Conservation (phyloP, 2,797 vertebrate species). For the Kryptopterus vitreolus region DNA sequence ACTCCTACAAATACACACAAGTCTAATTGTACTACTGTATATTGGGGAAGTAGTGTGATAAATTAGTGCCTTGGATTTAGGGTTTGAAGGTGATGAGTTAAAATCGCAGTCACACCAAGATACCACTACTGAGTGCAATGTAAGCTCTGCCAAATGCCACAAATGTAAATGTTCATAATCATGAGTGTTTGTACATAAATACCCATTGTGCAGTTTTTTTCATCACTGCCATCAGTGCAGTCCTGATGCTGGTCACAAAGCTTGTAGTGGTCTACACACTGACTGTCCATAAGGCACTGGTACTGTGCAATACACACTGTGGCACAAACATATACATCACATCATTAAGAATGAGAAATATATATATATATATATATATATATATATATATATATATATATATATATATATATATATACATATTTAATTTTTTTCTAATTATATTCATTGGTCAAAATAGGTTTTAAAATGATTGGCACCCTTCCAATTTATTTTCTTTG, state of each 20-base stretch:
- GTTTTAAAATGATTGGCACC: not conserved
- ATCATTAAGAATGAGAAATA: not conserved
- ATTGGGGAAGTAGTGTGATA: too few species aligned
- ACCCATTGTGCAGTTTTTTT: slow-evolving; percentile 82
- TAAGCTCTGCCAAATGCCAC: too few species aligned
- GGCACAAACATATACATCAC: not conserved
- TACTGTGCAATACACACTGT: slow-evolving; percentile 86
- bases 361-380: too few species aligned
- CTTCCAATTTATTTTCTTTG: not conserved
- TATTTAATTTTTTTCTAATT: too few species aligned
- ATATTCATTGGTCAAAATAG: not conserved
- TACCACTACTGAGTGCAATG: too few species aligned
- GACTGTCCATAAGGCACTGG: slow-evolving; percentile 83
- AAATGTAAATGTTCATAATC: too few species aligned
- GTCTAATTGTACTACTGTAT: too few species aligned
- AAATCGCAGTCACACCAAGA: too few species aligned
- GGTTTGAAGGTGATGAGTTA: too few species aligned
- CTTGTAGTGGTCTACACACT: slow-evolving; percentile 82
- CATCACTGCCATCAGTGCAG: slow-evolving; percentile 80
- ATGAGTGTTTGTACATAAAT: slow-evolving; percentile 41
- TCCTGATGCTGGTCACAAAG: slow-evolving; percentile 83
- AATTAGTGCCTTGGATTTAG: too few species aligned
- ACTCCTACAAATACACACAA: slow-evolving; percentile 69
- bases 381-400: too few species aligned
- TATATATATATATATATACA: too few species aligned